Percentiles rank a stretch among this genome's conserved stretches.
phyloP scores from a whole-genome alignment of 2,888 invertebrate genomes.

The Xanthia togata region DNA sequence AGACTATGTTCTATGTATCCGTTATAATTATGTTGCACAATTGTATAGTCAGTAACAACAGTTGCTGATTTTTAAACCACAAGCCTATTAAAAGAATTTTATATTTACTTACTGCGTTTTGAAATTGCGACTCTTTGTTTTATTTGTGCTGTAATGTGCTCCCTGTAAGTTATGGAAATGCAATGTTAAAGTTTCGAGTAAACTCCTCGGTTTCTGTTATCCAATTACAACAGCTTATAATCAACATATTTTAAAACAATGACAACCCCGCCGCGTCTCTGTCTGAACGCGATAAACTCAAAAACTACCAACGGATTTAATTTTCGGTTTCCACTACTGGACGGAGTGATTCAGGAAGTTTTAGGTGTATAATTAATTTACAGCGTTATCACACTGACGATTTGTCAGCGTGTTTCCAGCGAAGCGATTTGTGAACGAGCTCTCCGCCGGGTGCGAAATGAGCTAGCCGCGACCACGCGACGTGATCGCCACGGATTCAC shows the following conservation, averaged over 20 bases:
- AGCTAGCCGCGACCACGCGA: no score
- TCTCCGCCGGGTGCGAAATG: no score
- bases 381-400: no score
- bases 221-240: background rate
- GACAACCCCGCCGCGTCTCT: no score
- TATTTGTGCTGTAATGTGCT: background rate
- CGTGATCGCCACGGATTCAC: no score
- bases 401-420: no score
- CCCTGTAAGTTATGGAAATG: background rate
- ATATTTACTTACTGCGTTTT: slow-evolving; percentile 42
- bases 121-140: background rate
- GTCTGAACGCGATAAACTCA: no score
- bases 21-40: slow-evolving; percentile 62
- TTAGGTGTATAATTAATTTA: no score
- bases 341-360: no score
- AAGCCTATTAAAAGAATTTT: slow-evolving; percentile 64
- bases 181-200: background rate
- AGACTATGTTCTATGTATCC: slow-evolving; percentile 45
- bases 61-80: slow-evolving; percentile 55
- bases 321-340: no score
- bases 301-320: no score
- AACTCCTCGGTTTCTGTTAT: background rate
- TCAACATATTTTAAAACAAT: background rate
- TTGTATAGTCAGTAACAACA: slow-evolving; percentile 44
- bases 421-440: no score